Evolutionary conservation across 2,113 vertebrate species (phyloP), one percentile per base, ranked within the genome.

Genomic region (Epinephelus fuscoguttatus): DNA sequence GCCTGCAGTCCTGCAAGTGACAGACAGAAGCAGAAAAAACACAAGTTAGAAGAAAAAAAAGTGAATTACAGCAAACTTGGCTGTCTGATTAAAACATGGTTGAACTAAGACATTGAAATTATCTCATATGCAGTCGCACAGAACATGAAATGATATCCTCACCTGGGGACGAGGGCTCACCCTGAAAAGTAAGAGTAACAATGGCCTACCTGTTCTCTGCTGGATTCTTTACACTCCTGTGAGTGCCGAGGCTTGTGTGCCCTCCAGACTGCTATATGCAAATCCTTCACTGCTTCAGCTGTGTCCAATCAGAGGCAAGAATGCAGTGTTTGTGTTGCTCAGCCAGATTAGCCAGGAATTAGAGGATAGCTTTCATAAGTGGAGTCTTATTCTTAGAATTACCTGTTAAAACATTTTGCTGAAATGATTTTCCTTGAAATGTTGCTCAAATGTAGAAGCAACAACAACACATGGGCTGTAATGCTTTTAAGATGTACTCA

Each of bases 231-330:
- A 3, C 42, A 78, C 73, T 75, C 67, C 42, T 85, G 67, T 50
- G 15, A 6, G 25, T 80, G 82, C 75, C 73, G 47, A 81, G 82
- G 79, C 69, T 67, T 81, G 78, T 76, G 66, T 23, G 61, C 42
- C 2, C 76, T 64, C 15, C 69, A 84, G 47, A 13, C 67, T 87
- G 68, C 75, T 92, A 80, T 92, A 93, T 94, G 93, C 92, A 93
- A 92, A 94, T 92, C 49, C 50, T 82, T 13, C 67, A 33, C 2
- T 0, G 1, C 27, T 42, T 25, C 5, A 27, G 42, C 14, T 25
- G 7, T 7, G 3, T n/a, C 90, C 90, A 92, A 92, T 92, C 82
- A 89, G 82, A 78, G 40, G 9, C 13, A n/a, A 60, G 87, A 49
- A 63, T 62, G 59, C 3, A 17, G 60, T 33, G 23, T 45, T 19